Evolutionary conservation across 2,797 vertebrate genomes (phyloP), one percentile per base, ranked within the genome.

Genomic region (Cheirogaleus major): DNA sequence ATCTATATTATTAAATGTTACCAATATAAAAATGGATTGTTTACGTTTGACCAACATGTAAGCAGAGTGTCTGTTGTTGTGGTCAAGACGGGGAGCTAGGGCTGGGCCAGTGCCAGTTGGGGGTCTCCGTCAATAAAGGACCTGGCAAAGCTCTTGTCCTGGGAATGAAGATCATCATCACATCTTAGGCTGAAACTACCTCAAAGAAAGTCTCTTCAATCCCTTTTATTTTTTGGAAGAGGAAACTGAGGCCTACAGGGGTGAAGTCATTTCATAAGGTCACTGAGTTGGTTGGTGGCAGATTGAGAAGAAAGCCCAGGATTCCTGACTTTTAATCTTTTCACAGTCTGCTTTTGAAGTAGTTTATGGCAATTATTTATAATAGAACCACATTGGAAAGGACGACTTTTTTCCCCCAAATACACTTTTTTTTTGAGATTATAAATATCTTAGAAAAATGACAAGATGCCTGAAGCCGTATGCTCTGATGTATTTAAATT

Each of bases 371-470:
- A 80, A 92, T 95, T 95, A 95, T 92, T 95, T 96, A 73, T 83
- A 96, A 93, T 41, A 96, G 55, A 75, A 83, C 8, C 43, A 76
- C 61, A 92, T 20, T 89, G 78, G 89, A 78, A 95, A 88, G 35
- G 57, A 94, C 81, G 67, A 67, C 20, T 78, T 88, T 95, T 95
- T 61, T n/a, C 55, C 41, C 43, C 48, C 35, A 89, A 76, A 90
- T 81, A 80, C 55, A 80, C 38, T 38, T 87, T 84, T 84, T 84
- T 96, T 76, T 59, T 41, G 69, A 95, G 57, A 88, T 88, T 96
- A 95, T 93, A 96, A 95, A 93, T 82, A 95, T 91, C 88, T 92
- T 93, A 86, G 4, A 84, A 96, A 96, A 96, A 93, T 93, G 95
- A 96, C 57, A 82, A 88, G 95, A 93, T 69, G 76, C 69, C 79